Evolutionary conservation across 2,113 vertebrate species (phyloP).

Genomic region (Albula goreensis): DNA sequence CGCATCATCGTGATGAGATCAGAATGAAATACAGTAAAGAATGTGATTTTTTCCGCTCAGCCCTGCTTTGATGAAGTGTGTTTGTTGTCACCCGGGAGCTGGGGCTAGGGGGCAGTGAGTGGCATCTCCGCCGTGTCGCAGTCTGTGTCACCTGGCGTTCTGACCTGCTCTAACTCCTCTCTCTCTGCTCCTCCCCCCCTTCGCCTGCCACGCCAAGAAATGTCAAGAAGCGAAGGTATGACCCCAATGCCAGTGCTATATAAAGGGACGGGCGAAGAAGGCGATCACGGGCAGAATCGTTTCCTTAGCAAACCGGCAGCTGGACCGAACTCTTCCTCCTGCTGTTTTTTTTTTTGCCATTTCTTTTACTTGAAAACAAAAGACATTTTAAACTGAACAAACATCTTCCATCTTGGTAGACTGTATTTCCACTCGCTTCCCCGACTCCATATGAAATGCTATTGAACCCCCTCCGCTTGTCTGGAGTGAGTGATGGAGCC

Average conservation of each 20-base stretch:
- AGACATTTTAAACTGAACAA: constrained; percentile 60
- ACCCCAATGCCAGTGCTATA: constrained; percentile 88
- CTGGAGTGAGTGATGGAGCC: constrained; percentile 55
- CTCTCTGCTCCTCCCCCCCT: constrained; percentile 64
- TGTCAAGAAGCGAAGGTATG: constrained; percentile 96
- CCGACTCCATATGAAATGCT: constrained; percentile 20
- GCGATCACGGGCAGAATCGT: constrained; percentile 63
- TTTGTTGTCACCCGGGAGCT: constrained; percentile 28
- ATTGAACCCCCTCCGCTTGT: constrained; percentile 45
- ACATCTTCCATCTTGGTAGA: constrained; percentile 66
- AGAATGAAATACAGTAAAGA: too few relatives aligned
- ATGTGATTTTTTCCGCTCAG: too few relatives aligned
- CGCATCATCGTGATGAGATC: too few relatives aligned
- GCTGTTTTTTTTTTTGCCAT: constrained; percentile 63
- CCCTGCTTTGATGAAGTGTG: too few relatives aligned
- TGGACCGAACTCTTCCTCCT: constrained; percentile 70
- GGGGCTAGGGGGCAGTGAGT: constrained; percentile 32
- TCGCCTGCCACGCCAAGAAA: constrained; percentile 79
- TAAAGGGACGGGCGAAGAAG: constrained; percentile 68
- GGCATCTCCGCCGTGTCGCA: constrained; percentile 6
- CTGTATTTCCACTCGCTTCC: constrained; percentile 59
- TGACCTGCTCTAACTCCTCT: constrained; percentile 50
- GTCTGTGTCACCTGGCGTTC: constrained; percentile 27
- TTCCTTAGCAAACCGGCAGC: constrained; percentile 65
- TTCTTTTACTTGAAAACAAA: constrained; percentile 67